These are phyloP conservation scores for Drosophila barbarae DNA, from an alignment of 2,888 invertebrate genomes.

Conservation along the genomic window DNA sequence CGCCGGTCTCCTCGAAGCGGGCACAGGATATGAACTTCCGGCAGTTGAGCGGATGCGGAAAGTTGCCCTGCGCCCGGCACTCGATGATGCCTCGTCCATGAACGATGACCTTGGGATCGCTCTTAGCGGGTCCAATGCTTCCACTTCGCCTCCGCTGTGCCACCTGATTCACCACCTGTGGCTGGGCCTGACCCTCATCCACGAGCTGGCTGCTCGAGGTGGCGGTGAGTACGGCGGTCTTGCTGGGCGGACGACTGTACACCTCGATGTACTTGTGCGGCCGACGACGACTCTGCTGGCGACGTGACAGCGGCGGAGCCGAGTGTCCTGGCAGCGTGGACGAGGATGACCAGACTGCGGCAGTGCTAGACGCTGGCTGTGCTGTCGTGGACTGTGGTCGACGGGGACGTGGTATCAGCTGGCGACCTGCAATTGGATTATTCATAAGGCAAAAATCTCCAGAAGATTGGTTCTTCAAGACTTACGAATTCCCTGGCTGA, in stretches of 20 bases:
- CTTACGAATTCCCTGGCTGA: conserved; percentile 49
- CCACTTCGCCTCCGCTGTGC: conserved; percentile 33
- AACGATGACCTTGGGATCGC: conserved; percentile 80
- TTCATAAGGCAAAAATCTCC: neutral
- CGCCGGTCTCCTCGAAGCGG: conserved; percentile 88
- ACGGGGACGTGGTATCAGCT: conserved; percentile 59
- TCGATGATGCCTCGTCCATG: conserved; percentile 87
- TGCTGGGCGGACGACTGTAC: conserved; percentile 74
- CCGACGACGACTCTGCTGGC: conserved; percentile 70
- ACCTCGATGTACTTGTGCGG: conserved; percentile 74
- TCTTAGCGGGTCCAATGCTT: conserved; percentile 2
- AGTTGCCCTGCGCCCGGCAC: conserved; percentile 93
- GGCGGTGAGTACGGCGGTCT: conserved; percentile 30
- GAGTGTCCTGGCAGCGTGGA: conserved; percentile 33
- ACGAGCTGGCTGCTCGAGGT: conserved; percentile 48
- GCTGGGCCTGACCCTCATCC: conserved; percentile 82
- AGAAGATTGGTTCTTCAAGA: neutral
- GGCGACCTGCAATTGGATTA: conserved; percentile 48
- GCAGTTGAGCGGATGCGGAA: conserved; percentile 94
- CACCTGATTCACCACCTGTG: conserved; percentile 78
- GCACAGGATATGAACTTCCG: conserved; percentile 96
- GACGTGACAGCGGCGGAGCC: conserved; percentile 53
- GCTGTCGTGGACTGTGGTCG: conserved; percentile 65
- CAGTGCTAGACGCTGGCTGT: conserved; percentile 44
- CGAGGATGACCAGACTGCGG: conserved; percentile 36